Evolutionary conservation across 1,140 invertebrate genomes (phyloP), one percentile per base, ranked within the genome.

Genomic region (Saxidomus purpurata): DNA sequence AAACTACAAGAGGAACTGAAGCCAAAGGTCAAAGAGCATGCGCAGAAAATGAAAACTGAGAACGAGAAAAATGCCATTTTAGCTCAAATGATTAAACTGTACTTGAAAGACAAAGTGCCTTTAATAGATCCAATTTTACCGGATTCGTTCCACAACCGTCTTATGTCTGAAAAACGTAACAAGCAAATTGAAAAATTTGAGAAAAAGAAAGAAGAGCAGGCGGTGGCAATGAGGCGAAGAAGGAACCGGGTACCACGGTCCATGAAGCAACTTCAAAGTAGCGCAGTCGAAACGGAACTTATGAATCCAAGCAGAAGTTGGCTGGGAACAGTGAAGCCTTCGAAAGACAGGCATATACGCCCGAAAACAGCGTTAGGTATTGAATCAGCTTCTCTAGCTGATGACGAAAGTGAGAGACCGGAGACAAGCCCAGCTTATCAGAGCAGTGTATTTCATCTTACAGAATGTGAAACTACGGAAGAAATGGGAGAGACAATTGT

Each of bases 101-200:
- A 93, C 88, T 80, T 93, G 2, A 84, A 92, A 77, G 92, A 89
- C 19, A 93, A 91, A 61, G 91, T 52, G 1, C 94, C 93, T n/a
- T 52, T 94, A n/a, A 92, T 94, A 49, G 90, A 94, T 47, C 94
- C 94, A 17, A 87, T 83, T 25, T 90, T 94, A 34, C 91, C 93
- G 8, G 91, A 94, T 81, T 90, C 92, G 0, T 83, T 94, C 13
- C 92, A 92, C 59, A 93, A 93, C 71, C 77, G 92, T 43, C 89
- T 92, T 25, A 87, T 89, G 43, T 92, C 93, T 55, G 90, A 89
- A 91, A 91, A 81, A 89, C 88, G 80, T 63, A 90, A 89, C 22
- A 89, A 89, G 69, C 52, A 79, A 8, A 91, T 91, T 69, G 84
- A 91, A 19, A 84, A 90, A 40, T 43, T 31, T 38, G 67, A 82